These are phyloP conservation scores for Oscheius sp. DNA, from an alignment of 2,888 invertebrate genomes.

Conservation along the genomic window DNA sequence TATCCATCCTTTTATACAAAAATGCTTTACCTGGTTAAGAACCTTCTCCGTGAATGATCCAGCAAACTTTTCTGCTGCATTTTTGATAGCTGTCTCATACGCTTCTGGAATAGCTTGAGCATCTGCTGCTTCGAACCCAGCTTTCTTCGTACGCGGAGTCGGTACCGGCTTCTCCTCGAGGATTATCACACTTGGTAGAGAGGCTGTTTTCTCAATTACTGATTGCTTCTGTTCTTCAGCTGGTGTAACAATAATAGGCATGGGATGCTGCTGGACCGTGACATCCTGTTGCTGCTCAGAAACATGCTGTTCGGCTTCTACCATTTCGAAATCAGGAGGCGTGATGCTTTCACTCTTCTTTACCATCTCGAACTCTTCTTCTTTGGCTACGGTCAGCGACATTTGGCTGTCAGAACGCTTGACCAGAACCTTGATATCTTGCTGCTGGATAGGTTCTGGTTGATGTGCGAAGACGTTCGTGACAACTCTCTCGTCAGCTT, in stretches of 20 bases:
- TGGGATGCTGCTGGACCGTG: not conserved
- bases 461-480: constrained; percentile 37
- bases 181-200: constrained; percentile 19
- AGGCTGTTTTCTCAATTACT: not conserved
- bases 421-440: constrained; percentile 29
- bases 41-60: constrained; percentile 37
- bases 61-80: constrained; percentile 37
- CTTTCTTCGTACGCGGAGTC: constrained; percentile 25
- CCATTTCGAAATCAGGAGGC: constrained; percentile 28
- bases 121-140: constrained; percentile 18
- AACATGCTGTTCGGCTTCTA: constrained; percentile 6
- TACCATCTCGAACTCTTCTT: constrained; percentile 18
- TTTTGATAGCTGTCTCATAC: constrained; percentile 9
- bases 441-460: constrained; percentile 19
- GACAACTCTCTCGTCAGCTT: constrained; percentile 37
- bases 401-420: constrained; percentile 33
- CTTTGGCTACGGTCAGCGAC: constrained; percentile 1
- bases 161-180: constrained; percentile 15
- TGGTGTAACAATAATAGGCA: not conserved
- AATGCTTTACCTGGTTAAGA: constrained; percentile 24
- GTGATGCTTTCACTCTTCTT: constrained; percentile 33
- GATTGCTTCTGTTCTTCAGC: not conserved
- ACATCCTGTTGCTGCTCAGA: not conserved
- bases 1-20: not conserved
- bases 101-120: not conserved